Conservation (phyloP, 2,797 vertebrate genomes). For the Amblyopsis hoosieri region DNA sequence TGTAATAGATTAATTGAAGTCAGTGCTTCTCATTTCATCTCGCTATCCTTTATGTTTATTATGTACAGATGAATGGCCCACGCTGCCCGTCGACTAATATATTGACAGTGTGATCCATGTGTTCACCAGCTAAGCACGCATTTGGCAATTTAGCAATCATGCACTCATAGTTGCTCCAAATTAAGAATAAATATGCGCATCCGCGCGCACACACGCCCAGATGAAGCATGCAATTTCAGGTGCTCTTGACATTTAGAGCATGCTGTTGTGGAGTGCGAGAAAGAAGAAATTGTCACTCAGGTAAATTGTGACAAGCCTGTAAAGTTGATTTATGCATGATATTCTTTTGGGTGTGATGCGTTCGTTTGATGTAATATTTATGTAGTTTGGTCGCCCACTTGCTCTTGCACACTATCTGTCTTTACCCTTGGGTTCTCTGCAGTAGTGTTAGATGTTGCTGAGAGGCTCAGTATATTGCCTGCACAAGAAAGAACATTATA, state of each 20-base stretch:
- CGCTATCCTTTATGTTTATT: too few relatives aligned
- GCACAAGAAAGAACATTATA: too few relatives aligned
- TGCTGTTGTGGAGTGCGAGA: slow-evolving; percentile 1
- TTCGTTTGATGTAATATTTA: slow-evolving; percentile 75
- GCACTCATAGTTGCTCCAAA: slow-evolving; percentile 14
- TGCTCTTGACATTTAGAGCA: background rate
- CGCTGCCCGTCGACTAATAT: slow-evolving; percentile 4
- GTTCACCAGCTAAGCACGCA: background rate
- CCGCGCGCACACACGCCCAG: background rate
- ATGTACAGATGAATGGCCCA: too few relatives aligned
- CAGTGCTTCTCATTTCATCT: too few relatives aligned
- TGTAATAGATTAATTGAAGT: too few relatives aligned
- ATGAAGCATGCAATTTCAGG: background rate
- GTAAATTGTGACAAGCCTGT: slow-evolving; percentile 34
- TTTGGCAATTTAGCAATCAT: background rate
- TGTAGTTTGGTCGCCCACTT: slow-evolving; percentile 46
- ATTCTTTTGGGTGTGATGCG: slow-evolving; percentile 51
- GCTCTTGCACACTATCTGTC: slow-evolving; percentile 36
- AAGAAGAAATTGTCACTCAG: slow-evolving; percentile 20
- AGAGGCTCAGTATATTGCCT: slow-evolving; percentile 49
- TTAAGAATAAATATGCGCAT: slow-evolving; percentile 10
- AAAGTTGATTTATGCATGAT: slow-evolving; percentile 59
- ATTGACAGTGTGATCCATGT: background rate
- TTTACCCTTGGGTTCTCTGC: slow-evolving; percentile 5
- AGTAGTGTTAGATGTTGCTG: slow-evolving; percentile 30